phyloP scores from a whole-genome alignment of 92 coral and sea anemone species.

The Epizoanthus fatuus region DNA sequence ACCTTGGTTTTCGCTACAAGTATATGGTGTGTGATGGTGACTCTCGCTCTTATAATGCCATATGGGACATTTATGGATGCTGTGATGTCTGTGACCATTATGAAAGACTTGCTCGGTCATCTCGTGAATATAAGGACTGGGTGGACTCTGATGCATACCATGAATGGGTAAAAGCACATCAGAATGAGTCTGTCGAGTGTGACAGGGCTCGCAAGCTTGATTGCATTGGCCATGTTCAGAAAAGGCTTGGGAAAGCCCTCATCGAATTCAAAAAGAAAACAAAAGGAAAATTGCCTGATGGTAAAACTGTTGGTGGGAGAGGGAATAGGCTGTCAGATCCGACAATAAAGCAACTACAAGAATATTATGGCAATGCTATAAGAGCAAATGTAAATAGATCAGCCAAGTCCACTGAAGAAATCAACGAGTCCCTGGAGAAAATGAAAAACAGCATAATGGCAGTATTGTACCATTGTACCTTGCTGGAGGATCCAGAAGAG shows the following conservation, averaged over 20 bases:
- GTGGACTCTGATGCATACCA: constrained; percentile 20
- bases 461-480: constrained; percentile 29
- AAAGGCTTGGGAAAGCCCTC: constrained; percentile 28
- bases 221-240: constrained; percentile 50
- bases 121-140: constrained; percentile 38
- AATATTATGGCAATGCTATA: constrained; percentile 53
- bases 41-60: constrained; percentile 52
- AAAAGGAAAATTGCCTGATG: constrained; percentile 48
- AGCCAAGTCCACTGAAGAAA: constrained; percentile 19
- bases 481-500: constrained; percentile 7
- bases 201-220: constrained; percentile 47
- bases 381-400: constrained; percentile 17
- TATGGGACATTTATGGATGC: constrained; percentile 52
- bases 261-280: constrained; percentile 48
- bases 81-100: constrained; percentile 26
- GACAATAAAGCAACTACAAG: constrained; percentile 27
- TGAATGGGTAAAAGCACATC: constrained; percentile 23
- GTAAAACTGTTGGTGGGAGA: constrained; percentile 47
- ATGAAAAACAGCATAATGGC: constrained; percentile 41
- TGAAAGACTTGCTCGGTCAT: constrained; percentile 41
- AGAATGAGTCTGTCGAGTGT: constrained; percentile 35
- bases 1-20: constrained; percentile 31
- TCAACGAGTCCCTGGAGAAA: background rate
- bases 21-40: constrained; percentile 65
- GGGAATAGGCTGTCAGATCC: constrained; percentile 13